A percentile compares a stretch with the other conserved stretches of the same genome.
Conservation (phyloP, 2,797 vertebrate genomes). For the Pogoniulus pusillus region DNA sequence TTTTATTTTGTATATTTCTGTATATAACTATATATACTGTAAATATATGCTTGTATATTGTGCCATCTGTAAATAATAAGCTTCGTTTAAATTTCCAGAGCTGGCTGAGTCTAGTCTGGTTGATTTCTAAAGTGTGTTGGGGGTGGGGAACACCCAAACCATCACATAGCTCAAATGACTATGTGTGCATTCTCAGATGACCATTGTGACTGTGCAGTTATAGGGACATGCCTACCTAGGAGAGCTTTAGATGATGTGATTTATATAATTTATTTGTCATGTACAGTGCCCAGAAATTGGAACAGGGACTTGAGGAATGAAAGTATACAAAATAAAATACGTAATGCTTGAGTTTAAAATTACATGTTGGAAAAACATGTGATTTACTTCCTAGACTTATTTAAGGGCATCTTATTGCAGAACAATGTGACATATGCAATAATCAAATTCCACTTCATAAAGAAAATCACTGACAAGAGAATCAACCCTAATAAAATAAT, state of each 20-base stretch:
- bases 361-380: accelerated
- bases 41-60: no score
- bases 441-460: neutral
- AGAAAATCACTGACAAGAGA: neutral
- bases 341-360: neutral
- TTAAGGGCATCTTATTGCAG: neutral
- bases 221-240: no score
- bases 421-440: neutral
- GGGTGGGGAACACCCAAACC: no score
- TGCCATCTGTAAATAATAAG: no score
- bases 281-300: neutral
- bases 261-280: neutral
- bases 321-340: neutral
- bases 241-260: neutral
- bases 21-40: no score
- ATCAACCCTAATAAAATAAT: neutral
- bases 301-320: neutral
- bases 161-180: no score
- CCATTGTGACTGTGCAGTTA: accelerated
- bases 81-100: no score
- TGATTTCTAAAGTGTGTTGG: no score
- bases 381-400: neutral
- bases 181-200: accelerated
- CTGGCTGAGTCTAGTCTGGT: no score
- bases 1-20: no score